Base-by-base conservation (phyloP, 1,140 invertebrate species). In the Anastrepha obliqua region DNA sequence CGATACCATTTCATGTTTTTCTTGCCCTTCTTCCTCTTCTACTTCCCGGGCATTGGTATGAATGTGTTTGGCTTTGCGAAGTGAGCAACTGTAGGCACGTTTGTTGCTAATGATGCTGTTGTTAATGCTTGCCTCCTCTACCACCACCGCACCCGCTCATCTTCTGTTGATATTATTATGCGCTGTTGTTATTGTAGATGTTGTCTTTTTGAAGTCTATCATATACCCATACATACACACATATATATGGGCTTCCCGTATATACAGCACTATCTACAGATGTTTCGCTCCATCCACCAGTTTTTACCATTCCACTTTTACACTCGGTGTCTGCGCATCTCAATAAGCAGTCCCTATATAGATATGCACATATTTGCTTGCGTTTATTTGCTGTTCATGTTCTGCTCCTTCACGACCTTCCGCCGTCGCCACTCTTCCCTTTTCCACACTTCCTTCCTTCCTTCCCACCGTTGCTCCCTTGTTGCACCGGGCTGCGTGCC, bases 61-160 rank as follows among this genome's bases (percentile, higher is more conserved):
- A 55, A 20, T 81, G 20, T 81, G 20, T 81, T 81, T 81, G 47
- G 47, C 44, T 58, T 81, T 58, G 74, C 47, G 29, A 55, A 81
- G 74, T 81, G 47, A 81, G 47, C 74, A 81, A 81, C 55, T 81
- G 74, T 81, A 81, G 74, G 74, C 74, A 81, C 51, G 47, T 81
- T 81, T 81, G 47, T n/a, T 55, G 74, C 74, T 81, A 81, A 81
- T 58, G 74, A 81, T 81, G 74, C 74, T 55, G 74, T 74, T 74
- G 70, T 74, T 74, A 74, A 74, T 74, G 70, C 15, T 17, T 15
- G 47, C 51, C n/a, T 55, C 17, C 20, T 39, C 67, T 13, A 20
- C 6, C n/a, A 42, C 47, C 74, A 29, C 74, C 74, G 74, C 74
- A 15, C 47, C 13, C 47, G 51, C 47, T 81, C 74, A 81, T 81